Evolutionary conservation across 2,113 vertebrate species (phyloP).

Genomic region (Eudyptes chrysolophus): DNA sequence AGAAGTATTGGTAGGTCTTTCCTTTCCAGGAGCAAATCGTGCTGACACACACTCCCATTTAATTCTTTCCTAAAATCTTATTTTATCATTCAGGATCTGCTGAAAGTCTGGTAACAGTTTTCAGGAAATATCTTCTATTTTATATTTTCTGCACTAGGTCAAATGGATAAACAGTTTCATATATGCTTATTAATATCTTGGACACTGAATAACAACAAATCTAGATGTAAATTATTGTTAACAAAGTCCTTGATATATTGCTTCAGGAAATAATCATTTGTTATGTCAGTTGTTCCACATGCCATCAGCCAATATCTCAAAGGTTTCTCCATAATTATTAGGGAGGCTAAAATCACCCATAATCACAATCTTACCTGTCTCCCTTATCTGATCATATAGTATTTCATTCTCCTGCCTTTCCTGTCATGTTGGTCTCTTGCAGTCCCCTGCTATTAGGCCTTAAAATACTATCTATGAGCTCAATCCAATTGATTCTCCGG

Average conservation of each 20-base stretch:
- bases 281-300: constrained; percentile 15
- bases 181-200: not conserved
- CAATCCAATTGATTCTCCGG: constrained; percentile 46
- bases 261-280: constrained; percentile 37
- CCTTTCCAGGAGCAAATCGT: not conserved
- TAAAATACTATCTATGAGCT: constrained; percentile 56
- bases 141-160: not conserved
- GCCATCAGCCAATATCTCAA: constrained; percentile 14
- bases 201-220: not conserved
- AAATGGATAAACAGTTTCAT: not conserved
- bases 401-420: constrained; percentile 53
- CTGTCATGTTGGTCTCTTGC: constrained; percentile 21
- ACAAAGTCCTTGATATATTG: not conserved
- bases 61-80: not conserved
- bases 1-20: not conserved
- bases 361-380: constrained; percentile 55
- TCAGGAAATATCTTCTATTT: not conserved
- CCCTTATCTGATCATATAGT: constrained; percentile 52
- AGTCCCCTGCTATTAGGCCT: constrained; percentile 51
- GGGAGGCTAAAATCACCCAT: constrained; percentile 40
- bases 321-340: constrained; percentile 63
- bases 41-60: not conserved
- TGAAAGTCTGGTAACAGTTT: not conserved
- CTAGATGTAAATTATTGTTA: constrained; percentile 17
- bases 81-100: not conserved